Evolutionary conservation across 2,797 vertebrate species (phyloP).

Genomic region (Sus cebifrons): DNA sequence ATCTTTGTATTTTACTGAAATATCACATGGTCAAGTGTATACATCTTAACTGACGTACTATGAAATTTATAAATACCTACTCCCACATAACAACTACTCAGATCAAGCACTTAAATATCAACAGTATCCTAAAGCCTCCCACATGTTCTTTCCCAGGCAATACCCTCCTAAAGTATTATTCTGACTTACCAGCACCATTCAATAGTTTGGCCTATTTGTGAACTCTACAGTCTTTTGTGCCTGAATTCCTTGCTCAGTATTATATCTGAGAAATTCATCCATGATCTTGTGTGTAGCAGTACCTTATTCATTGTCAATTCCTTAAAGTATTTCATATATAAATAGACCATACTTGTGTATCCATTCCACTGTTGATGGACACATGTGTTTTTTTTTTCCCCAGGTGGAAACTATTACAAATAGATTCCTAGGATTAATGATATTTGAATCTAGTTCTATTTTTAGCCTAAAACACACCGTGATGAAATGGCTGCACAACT

Average conservation of each 20-base stretch:
- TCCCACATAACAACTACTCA: background rate
- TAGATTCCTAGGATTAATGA: background rate
- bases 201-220: slow-evolving; percentile 1
- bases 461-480: background rate
- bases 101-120: background rate
- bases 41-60: background rate
- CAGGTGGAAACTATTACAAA: background rate
- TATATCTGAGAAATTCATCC: background rate
- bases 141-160: background rate
- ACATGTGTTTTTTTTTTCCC: background rate
- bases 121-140: background rate
- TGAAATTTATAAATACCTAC: background rate
- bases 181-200: rapidly evolving
- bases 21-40: background rate
- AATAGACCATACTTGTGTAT: background rate
- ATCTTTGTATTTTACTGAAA: background rate
- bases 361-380: background rate
- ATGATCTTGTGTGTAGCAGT: background rate
- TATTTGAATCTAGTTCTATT: background rate
- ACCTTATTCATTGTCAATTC: background rate
- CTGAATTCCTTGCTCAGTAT: background rate
- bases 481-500: background rate
- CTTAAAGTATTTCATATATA: background rate
- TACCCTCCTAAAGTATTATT: background rate
- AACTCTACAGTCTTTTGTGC: background rate